Evolutionary conservation across 2,888 invertebrate genomes (phyloP), one percentile per base, ranked within the genome.

Genomic region (Dioctria rufipes): DNA sequence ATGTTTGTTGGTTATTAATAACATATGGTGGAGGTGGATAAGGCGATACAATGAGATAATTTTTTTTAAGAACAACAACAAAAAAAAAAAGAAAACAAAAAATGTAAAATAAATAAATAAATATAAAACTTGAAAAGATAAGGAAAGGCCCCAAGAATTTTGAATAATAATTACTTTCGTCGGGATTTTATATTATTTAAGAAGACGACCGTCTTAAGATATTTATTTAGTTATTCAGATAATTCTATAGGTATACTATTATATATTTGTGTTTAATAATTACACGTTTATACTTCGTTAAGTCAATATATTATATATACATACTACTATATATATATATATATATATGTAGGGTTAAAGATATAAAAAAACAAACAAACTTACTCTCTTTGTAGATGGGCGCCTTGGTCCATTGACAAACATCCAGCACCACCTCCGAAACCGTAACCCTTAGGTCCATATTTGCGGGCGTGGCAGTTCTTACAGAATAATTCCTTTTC

Each of bases 361-460:
- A 51, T 51, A 3, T 51, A 51, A 51, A 51, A 25, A 25, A 25
- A 25, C 25, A 25, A 25, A 25, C 25, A 25, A 25, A 94, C 95
- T 95, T 93, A 96, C 95, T 93, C 92, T 90, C 90, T 91, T 90
- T 94, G 93, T 87, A 98, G 93, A 89, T 98, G 97, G 84, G 95
- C 93, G 85, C 98, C 98, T 89, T 94, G 91, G 92, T 98, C 98
- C 97, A 96, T 98, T 90, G 96, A 96, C 87, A 98, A 93, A 90
- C 96, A 95, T 85, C 98, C 98, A 88, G 98, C 98, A 87, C 99
- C 99, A 88, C 97, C 97, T 86, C 99, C 98, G 90, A 98, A 98
- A 86, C 98, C 98, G 91, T 98, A 97, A 86, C 98, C 98, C 91
- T 97, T 98, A 86, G 98, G 98, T 89, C 99, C 99, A 91, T 95